Conservation (phyloP, 1,140 invertebrate genomes). For the Dinoponera quadriceps region DNA sequence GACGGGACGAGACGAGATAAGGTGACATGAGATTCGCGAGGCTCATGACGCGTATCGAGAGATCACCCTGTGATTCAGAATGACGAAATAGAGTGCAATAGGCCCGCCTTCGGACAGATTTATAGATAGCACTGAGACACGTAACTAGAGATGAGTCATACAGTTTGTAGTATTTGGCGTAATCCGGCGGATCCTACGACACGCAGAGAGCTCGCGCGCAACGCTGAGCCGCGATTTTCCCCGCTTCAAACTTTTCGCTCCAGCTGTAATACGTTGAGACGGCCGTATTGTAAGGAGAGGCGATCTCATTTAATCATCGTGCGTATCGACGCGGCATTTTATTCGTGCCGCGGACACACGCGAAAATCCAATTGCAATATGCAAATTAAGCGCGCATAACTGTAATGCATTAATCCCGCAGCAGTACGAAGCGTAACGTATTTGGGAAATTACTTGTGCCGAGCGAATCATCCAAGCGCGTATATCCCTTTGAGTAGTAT, state of each 20-base stretch:
- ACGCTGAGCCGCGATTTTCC: no score
- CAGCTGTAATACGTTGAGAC: no score
- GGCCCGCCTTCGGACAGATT: slow-evolving; percentile 41
- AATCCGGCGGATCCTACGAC: slow-evolving; percentile 1
- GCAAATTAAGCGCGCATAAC: slow-evolving; percentile 39
- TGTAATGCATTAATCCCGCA: slow-evolving; percentile 1
- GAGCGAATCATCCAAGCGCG: not conserved
- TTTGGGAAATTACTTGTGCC: not conserved
- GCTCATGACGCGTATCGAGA: slow-evolving; percentile 1
- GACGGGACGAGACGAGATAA: not conserved
- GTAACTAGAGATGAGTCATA: slow-evolving; percentile 60
- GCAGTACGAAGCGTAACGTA: not conserved
- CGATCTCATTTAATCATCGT: not conserved
- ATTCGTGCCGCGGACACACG: no score
- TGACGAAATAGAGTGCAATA: slow-evolving; percentile 35
- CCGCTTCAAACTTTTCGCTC: no score
- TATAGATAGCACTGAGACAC: slow-evolving; percentile 48
- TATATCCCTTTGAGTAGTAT: not conserved
- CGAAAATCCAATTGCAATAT: slow-evolving; percentile 26
- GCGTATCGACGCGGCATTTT: not conserved
- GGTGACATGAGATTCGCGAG: not conserved
- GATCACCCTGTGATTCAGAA: slow-evolving; percentile 36
- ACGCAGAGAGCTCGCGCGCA: not conserved
- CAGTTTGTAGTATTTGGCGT: slow-evolving; percentile 16
- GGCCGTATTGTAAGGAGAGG: no score